Evolutionary conservation across 2,797 vertebrate species (phyloP).

Genomic region (Botia almorhae): DNA sequence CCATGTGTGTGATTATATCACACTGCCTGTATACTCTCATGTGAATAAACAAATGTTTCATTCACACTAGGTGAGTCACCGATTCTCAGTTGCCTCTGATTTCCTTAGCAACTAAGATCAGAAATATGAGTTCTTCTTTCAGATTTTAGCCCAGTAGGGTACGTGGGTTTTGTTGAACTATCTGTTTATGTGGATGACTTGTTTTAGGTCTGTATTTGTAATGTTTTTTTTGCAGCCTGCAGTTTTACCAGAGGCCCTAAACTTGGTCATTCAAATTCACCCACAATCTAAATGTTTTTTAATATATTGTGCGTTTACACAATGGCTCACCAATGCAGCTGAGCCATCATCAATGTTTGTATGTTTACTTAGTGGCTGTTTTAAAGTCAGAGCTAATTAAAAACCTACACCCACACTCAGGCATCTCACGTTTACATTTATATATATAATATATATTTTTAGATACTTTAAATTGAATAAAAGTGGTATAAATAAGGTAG

Average conservation of each 20-base stretch:
- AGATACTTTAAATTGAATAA: too few relatives aligned
- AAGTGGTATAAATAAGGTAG: too few relatives aligned
- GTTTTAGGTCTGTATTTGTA: not conserved
- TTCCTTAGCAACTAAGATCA: conserved; percentile 5
- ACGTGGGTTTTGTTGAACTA: not conserved
- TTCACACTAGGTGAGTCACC: conserved; percentile 28
- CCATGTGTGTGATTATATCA: conserved; percentile 4
- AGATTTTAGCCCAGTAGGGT: not conserved
- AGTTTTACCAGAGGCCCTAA: not conserved
- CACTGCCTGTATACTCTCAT: conserved; percentile 4
- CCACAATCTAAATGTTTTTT: not conserved
- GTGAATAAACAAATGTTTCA: conserved; percentile 17
- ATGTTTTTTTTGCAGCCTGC: not conserved
- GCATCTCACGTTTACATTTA: too few relatives aligned
- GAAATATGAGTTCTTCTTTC: not conserved
- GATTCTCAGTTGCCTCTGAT: conserved; percentile 16
- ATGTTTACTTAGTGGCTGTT: too few relatives aligned
- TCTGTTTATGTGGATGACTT: not conserved
- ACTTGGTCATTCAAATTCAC: too few relatives aligned
- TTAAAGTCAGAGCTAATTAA: too few relatives aligned
- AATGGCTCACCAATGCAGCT: too few relatives aligned
- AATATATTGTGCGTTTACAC: not conserved
- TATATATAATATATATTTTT: too few relatives aligned
- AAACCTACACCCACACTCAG: too few relatives aligned
- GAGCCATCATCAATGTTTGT: too few relatives aligned